Evolutionary conservation across 2,113 vertebrate species (phyloP).

Genomic region (Phaethornis superciliosus): DNA sequence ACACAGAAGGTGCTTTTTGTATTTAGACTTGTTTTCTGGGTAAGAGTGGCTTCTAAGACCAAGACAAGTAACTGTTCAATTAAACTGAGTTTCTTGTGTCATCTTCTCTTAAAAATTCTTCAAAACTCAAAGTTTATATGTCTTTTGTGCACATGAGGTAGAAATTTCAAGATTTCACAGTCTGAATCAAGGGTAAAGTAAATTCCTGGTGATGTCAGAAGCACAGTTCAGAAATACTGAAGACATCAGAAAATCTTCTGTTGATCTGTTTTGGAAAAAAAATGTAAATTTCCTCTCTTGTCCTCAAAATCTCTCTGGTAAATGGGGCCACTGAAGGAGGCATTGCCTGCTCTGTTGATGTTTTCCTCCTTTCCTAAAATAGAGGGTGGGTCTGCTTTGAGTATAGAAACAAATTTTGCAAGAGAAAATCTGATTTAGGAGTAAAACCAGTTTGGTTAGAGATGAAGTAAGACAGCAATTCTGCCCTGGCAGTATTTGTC

Average conservation of each 20-base stretch:
- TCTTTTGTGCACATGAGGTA: not conserved
- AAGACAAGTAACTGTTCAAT: not conserved
- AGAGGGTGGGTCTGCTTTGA: not conserved
- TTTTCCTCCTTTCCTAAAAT: not conserved
- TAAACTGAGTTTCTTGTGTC: rapidly evolving
- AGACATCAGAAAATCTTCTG: not conserved
- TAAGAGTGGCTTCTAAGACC: not conserved
- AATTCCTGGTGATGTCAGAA: not conserved
- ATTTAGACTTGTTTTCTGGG: not conserved
- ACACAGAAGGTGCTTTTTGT: not conserved
- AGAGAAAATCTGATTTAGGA: not conserved
- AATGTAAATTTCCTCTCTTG: not conserved
- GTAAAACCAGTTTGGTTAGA: not conserved
- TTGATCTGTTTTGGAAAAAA: not conserved
- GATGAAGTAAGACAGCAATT: not conserved
- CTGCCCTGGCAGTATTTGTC: too few species aligned
- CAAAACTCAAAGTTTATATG: rapidly evolving
- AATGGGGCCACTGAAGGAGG: not conserved
- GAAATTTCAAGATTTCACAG: not conserved
- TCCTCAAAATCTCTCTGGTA: not conserved
- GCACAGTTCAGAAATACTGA: not conserved
- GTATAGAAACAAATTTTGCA: not conserved
- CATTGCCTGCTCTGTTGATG: not conserved
- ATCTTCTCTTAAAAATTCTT: not conserved
- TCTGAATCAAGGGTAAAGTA: not conserved